These are phyloP conservation scores for Pangasius sanitwongsei DNA, from an alignment of 2,797 vertebrate genomes.

Conservation along the genomic window DNA sequence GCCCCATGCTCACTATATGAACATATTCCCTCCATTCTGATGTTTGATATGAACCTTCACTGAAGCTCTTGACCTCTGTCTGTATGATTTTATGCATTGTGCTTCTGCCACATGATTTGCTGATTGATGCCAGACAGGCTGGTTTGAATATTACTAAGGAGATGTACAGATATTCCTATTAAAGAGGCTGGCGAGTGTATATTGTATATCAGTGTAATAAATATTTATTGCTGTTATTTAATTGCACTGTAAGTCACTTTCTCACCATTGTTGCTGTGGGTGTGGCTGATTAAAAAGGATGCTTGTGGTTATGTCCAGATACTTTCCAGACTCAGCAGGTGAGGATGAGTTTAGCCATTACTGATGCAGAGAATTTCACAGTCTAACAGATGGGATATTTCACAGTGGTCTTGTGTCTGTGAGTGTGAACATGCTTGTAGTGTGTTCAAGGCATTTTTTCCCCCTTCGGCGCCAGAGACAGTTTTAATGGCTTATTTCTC, in stretches of 20 bases:
- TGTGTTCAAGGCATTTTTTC: background rate
- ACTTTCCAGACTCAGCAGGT: constrained; percentile 21
- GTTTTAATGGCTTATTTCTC: background rate
- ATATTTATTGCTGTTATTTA: background rate
- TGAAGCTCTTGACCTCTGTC: background rate
- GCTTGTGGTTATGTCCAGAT: constrained; percentile 33
- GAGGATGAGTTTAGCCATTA: background rate
- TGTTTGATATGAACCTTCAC: background rate
- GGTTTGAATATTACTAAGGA: background rate
- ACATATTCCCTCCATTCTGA: background rate
- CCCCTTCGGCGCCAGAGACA: background rate
- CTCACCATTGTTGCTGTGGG: background rate
- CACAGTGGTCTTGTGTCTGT: background rate
- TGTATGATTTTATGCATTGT: background rate
- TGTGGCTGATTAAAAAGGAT: background rate
- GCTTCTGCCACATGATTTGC: background rate
- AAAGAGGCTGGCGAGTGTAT: background rate
- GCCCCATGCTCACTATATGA: background rate
- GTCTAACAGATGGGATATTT: constrained; percentile 18
- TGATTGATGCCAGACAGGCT: background rate
- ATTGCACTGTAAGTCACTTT: background rate
- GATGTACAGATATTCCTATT: background rate
- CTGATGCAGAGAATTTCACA: background rate
- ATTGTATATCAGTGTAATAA: background rate
- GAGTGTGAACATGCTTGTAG: background rate